These are phyloP conservation scores for Mantis religiosa DNA, from an alignment of 2,888 invertebrate genomes.

Conservation along the genomic window DNA sequence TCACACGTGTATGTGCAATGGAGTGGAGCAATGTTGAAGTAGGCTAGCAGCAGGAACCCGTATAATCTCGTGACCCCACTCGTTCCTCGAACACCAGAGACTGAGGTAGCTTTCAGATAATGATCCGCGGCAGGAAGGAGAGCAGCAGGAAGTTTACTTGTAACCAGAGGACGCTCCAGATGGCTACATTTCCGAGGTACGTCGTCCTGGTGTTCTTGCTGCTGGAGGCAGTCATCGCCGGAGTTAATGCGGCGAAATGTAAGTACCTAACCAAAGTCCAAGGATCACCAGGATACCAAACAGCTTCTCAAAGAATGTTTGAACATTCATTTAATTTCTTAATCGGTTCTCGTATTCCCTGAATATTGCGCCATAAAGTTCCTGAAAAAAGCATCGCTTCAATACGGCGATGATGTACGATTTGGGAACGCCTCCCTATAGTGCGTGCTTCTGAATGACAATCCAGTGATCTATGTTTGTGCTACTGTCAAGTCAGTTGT, in stretches of 20 bases:
- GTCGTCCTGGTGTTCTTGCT: not conserved
- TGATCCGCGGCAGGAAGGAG: not conserved
- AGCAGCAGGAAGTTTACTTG: not conserved
- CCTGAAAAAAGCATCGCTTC: no score
- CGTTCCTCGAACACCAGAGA: not conserved
- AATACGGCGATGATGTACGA: no score
- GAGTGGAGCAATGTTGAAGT: not conserved
- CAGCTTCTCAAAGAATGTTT: no score
- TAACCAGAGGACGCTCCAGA: not conserved
- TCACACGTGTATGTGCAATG: no score
- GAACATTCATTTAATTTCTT: no score
- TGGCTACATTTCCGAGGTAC: not conserved
- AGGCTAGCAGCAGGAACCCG: not conserved
- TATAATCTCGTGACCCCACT: not conserved
- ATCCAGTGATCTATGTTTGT: no score
- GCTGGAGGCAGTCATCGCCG: not conserved
- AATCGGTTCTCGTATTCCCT: no score
- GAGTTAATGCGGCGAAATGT: not conserved
- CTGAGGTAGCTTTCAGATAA: not conserved
- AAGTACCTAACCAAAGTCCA: not conserved
- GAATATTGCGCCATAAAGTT: no score
- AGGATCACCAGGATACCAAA: no score
- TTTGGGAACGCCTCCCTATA: no score
- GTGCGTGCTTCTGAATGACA: no score
- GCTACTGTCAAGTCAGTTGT: no score